These are phyloP conservation scores for Brachystomella parvula DNA, from an alignment of 1,140 invertebrate species.

Conservation along the genomic window DNA sequence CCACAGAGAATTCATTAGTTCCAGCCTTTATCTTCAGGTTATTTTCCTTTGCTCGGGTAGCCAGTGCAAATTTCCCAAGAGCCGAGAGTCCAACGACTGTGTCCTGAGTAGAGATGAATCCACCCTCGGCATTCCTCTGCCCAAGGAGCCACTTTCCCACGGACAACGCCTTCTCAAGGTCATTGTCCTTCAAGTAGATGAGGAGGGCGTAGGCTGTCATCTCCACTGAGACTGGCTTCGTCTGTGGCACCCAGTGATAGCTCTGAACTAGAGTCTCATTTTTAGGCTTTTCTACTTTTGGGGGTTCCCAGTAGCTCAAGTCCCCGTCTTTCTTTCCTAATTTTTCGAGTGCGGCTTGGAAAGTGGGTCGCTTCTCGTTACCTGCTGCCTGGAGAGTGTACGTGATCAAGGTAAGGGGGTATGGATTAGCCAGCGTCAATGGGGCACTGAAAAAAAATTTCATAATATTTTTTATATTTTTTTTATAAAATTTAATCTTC, in stretches of 20 bases:
- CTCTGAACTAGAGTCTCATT: background rate
- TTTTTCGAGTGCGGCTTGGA: constrained; percentile 57
- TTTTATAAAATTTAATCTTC: too few species aligned
- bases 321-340: constrained; percentile 45
- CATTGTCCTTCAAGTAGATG: constrained; percentile 56
- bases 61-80: constrained; percentile 14
- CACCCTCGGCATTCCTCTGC: constrained; percentile 70
- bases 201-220: constrained; percentile 76
- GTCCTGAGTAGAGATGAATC: constrained; percentile 67
- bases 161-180: constrained; percentile 60
- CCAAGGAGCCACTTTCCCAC: constrained; percentile 74
- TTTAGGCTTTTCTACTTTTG: background rate
- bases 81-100: constrained; percentile 21
- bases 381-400: constrained; percentile 68
- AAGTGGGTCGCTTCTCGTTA: constrained; percentile 55
- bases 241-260: background rate
- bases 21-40: background rate
- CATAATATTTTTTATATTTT: too few species aligned
- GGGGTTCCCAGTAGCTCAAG: background rate
- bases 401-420: constrained; percentile 63
- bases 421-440: constrained; percentile 58
- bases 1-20: background rate
- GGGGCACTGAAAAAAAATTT: too few species aligned
- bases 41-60: background rate
- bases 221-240: constrained; percentile 66